A percentile compares a stretch with the other conserved stretches of the same genome.
Conservation (phyloP, 2,797 vertebrate genomes). For the Crenichthys baileyi region DNA sequence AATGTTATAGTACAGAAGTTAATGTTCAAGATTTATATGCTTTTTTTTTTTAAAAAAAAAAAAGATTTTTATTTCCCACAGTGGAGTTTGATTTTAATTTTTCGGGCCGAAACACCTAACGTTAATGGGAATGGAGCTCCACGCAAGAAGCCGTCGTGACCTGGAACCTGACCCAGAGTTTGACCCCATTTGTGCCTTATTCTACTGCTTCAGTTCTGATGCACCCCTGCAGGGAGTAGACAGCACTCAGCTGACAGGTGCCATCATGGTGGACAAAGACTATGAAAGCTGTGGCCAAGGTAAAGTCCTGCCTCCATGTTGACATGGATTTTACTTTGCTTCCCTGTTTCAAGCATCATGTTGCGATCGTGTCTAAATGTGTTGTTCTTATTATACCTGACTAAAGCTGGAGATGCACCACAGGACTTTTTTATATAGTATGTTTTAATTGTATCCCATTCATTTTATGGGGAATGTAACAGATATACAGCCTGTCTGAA, state of each 20-base stretch:
- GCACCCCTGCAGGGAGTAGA: slow-evolving; percentile 79
- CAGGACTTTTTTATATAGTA: no score
- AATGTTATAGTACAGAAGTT: background rate
- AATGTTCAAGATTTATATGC: background rate
- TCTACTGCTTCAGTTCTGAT: slow-evolving; percentile 95
- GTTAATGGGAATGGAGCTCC: slow-evolving; percentile 94
- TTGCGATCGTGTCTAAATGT: no score
- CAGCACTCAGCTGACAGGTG: slow-evolving; percentile 85
- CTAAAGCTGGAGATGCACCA: no score
- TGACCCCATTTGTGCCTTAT: slow-evolving; percentile 97
- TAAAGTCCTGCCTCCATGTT: slow-evolving; percentile 42
- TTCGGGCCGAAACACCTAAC: slow-evolving; percentile 95
- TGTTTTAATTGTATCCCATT: no score
- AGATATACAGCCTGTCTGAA: background rate
- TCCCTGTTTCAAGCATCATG: no score
- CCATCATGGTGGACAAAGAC: slow-evolving; percentile 90
- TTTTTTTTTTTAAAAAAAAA: no score
- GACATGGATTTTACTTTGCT: background rate
- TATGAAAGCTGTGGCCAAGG: slow-evolving; percentile 79
- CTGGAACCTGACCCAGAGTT: slow-evolving; percentile 97
- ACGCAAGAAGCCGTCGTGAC: slow-evolving; percentile 92
- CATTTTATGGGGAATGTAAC: background rate
- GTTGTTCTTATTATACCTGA: no score
- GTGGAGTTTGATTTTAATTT: background rate
- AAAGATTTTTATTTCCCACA: no score